Evolutionary conservation across 2,888 invertebrate genomes (phyloP), one percentile per base, ranked within the genome.

Genomic region (Charanyca ferruginea): DNA sequence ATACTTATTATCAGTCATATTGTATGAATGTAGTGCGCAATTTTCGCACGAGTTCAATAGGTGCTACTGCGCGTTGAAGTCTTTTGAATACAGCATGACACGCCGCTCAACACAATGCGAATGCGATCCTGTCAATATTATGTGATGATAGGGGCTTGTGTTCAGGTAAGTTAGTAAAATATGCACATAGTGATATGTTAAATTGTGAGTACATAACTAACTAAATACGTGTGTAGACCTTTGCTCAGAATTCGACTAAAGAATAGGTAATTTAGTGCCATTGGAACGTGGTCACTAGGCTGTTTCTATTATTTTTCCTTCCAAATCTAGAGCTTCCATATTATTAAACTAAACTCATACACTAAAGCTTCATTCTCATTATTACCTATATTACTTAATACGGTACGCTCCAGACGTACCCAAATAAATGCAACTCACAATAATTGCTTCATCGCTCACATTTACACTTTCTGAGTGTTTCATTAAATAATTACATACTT

Each of bases 41-140:
- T 73, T 55, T 83, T 81, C 81, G 73, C 83, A 79, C 72, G 81
- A 76, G 67, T 73, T 81, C 72, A 79, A 69, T 79, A 77, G 77
- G 64, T 69, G 69, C 69, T 66, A 63, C 63, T 44, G 79, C 79
- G 82, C 82, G 82, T 82, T 82, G 82, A 82, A 75, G 61, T 82
- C 82, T 83, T 82, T 83, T 83, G 60, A 65, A 79, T 54, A 66
- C 53, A 57, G 65, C 73, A 74, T 66, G 52, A 78, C 53, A 66
- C 55, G 32, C 38, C 62, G 41, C 41, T 25, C 20, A 22, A 55
- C 51, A 70, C 66, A 70, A 54, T 48, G 44, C 35, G 41, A 68
- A 54, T 48, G 44, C 41, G 44, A 23, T 57, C 47, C 60, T 52
- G 59, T 23, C 55, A 25, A 60, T 60, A 51, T 64, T 49, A 49